Evolutionary conservation across 2,113 vertebrate genomes (phyloP), one percentile per base, ranked within the genome.

Genomic region (Notiomystis cincta): DNA sequence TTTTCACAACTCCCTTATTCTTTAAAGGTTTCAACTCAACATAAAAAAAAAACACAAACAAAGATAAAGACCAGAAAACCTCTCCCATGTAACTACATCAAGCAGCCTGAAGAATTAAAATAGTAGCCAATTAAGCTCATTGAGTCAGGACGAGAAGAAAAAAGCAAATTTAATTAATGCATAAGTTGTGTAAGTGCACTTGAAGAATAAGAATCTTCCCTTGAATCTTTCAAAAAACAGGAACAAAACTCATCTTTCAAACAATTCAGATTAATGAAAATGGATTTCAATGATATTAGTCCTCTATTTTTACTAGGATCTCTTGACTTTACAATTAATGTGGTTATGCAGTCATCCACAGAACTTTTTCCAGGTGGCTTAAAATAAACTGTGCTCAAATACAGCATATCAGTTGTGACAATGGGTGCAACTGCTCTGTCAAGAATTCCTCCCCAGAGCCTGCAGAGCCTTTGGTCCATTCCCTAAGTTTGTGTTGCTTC

Each of bases 401-500:
- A 31, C 9, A 81, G 38, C 17, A 12, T 6, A 70, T 47, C 38
- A 76, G 13, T 30, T 31, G 5, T 31, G 72, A 78, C 31, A 82
- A 23, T 12, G 28, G 30, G 11, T 15, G 5, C 42, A n/a, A n/a
- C 1, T 47, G n/a, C 13, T 11, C 10, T 47, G 10, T 13, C 22
- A 13, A 38, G 14, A 33, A 57, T 13, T 40, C 30, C 30, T 40
- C 1, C 0, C 42, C 22, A 17, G 14, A 58, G 2, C 18, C 18
- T 38, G 11, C 2, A n/a, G 51, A 69, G 23, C 22, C 64, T 40
- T 48, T 7, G 14, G 11, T 48, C 18, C 15, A 3, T 18, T 40
- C 11, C 9, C 4, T 28, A 15, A 31, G 14, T 9, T 57, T n/a
- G 18, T 82, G 42, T 18, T 2, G 0, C 18, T 57, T 40, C 30